Conservation (phyloP, 2,888 invertebrate species). For the Petrophora chlorosata region DNA sequence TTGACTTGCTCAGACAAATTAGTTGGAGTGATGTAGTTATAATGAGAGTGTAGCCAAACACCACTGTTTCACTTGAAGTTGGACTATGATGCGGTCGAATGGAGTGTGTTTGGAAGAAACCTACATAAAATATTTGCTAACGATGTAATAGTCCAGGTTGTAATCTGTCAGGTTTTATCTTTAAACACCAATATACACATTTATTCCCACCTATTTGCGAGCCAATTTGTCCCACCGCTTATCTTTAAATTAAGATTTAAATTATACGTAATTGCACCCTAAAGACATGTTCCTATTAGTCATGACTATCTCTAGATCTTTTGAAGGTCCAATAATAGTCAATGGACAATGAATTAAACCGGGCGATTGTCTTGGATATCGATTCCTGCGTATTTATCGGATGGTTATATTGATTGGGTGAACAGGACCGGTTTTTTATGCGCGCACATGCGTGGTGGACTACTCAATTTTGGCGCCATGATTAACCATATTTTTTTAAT, state of each 20-base stretch:
- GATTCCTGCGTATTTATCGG: conserved; percentile 19
- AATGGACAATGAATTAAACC: conserved; percentile 28
- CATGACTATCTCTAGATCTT: conserved; percentile 22
- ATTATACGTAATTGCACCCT: conserved; percentile 27
- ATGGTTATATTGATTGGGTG: conserved; percentile 10
- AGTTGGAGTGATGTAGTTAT: no score
- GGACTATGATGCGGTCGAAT: no score
- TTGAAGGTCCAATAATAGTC: conserved; percentile 27
- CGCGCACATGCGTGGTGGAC: no score
- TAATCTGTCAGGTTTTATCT: no score
- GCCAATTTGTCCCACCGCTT: conserved; percentile 21
- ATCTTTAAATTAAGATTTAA: conserved; percentile 34
- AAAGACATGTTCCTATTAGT: conserved; percentile 20
- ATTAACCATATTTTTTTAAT: no score
- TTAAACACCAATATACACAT: conserved; percentile 5
- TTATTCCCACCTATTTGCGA: conserved; percentile 14
- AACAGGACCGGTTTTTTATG: conserved; percentile 3
- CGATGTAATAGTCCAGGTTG: no score
- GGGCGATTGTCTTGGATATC: conserved; percentile 24
- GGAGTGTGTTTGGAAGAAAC: no score
- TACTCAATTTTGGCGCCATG: no score
- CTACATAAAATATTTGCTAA: no score
- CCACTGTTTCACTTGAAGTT: no score
- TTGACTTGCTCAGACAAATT: no score
- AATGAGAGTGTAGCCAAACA: no score